A percentile compares a stretch with the other conserved stretches of the same genome.
phyloP scores from a whole-genome alignment of 2,113 vertebrate species.

The Hypanus sabinus region DNA sequence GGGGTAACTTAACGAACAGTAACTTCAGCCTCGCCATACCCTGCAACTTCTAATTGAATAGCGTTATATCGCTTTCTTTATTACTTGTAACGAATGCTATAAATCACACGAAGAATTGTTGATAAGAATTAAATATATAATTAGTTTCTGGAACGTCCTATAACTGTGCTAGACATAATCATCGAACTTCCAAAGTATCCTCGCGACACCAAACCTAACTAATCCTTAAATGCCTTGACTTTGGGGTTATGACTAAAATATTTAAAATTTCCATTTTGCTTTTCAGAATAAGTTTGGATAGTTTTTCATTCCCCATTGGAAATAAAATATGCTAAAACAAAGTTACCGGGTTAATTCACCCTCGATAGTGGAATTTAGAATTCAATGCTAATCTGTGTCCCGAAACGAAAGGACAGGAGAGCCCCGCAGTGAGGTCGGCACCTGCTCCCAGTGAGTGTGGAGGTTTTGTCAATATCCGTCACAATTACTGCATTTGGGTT shows the following conservation, averaged over 20 bases:
- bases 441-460: too few species aligned
- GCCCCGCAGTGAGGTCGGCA: too few species aligned
- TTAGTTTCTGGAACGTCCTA: background rate
- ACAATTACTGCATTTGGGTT: too few species aligned
- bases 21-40: background rate
- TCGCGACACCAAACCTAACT: background rate
- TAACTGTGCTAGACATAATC: background rate
- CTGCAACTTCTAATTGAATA: background rate
- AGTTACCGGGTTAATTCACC: too few species aligned
- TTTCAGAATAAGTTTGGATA: too few species aligned
- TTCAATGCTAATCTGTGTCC: too few species aligned
- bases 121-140: background rate
- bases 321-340: too few species aligned
- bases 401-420: too few species aligned
- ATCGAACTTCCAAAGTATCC: background rate
- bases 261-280: background rate
- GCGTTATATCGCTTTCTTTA: background rate
- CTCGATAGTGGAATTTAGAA: too few species aligned
- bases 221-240: background rate
- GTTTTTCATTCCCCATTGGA: too few species aligned
- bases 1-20: background rate
- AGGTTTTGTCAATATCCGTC: too few species aligned
- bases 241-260: background rate
- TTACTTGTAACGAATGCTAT: background rate
- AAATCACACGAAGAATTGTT: background rate